Evolutionary conservation across 2,888 invertebrate genomes (phyloP).

Genomic region (Mesoligia furuncula): DNA sequence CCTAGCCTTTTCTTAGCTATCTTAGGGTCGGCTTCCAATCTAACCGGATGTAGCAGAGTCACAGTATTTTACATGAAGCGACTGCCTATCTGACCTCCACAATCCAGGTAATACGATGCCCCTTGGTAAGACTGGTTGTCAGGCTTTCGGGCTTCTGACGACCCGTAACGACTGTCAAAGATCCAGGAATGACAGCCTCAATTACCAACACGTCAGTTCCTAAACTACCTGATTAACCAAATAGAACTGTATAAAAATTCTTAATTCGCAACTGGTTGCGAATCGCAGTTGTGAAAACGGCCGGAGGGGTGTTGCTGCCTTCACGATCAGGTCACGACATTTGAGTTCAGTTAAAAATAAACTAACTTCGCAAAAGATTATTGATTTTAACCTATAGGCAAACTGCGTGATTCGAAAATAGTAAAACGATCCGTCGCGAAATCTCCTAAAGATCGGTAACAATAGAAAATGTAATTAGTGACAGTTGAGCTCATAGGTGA

Average conservation of each 20-base stretch:
- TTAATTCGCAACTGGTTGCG: too few relatives aligned
- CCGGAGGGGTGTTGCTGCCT: conserved; percentile 8
- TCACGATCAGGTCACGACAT: conserved; percentile 30
- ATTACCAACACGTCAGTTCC: not conserved
- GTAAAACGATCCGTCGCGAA: conserved; percentile 2
- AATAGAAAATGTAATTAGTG: too few relatives aligned
- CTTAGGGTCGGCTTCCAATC: not conserved
- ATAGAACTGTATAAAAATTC: too few relatives aligned
- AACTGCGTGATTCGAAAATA: conserved; percentile 33
- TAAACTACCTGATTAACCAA: conserved; percentile 25
- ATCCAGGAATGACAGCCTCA: not conserved
- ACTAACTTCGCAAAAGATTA: conserved; percentile 41
- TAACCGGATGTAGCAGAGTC: not conserved
- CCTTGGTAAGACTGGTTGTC: not conserved
- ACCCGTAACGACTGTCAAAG: not conserved
- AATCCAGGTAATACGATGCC: not conserved
- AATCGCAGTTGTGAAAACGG: too few relatives aligned
- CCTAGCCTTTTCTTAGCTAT: not conserved
- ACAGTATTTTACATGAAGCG: not conserved
- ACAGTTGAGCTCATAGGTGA: not conserved
- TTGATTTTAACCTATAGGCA: conserved; percentile 35
- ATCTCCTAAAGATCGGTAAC: too few relatives aligned
- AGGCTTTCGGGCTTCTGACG: not conserved
- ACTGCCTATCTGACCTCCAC: not conserved
- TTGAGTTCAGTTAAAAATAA: conserved; percentile 40